phyloP scores from a whole-genome alignment of 2,888 invertebrate genomes.

The Cataglyphis altisquamis region DNA sequence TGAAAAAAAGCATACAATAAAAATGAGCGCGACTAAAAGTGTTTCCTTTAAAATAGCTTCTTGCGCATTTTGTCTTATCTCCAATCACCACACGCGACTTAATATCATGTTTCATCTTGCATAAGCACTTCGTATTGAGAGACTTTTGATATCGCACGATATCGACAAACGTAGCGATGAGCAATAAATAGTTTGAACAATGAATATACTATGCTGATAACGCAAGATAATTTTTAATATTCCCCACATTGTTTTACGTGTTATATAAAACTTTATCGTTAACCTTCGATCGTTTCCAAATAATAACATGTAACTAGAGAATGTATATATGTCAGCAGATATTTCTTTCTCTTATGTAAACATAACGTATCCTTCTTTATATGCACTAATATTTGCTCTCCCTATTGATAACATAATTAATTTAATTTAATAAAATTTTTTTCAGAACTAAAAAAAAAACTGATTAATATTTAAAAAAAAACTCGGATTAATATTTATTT shows the following conservation, averaged over 20 bases:
- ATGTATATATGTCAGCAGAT: neutral
- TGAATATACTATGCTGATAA: neutral
- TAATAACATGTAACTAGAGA: neutral
- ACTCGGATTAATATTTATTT: neutral
- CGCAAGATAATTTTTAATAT: constrained; percentile 12
- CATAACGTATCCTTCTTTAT: neutral
- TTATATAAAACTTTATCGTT: constrained; percentile 5
- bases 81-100: neutral
- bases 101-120: constrained; percentile 35
- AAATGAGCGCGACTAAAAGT: neutral
- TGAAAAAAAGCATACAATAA: neutral
- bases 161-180: constrained; percentile 20
- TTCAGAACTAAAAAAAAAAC: neutral
- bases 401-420: neutral
- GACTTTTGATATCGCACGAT: constrained; percentile 14
- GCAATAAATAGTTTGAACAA: constrained; percentile 20
- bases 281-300: neutral
- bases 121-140: constrained; percentile 14
- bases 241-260: neutral
- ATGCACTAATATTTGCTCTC: neutral
- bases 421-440: neutral
- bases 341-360: neutral
- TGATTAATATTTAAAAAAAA: no score
- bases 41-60: constrained; percentile 5
- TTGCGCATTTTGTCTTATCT: constrained; percentile 13